Conservation (phyloP, 2,113 vertebrate genomes). For the Chamaea fasciata region DNA sequence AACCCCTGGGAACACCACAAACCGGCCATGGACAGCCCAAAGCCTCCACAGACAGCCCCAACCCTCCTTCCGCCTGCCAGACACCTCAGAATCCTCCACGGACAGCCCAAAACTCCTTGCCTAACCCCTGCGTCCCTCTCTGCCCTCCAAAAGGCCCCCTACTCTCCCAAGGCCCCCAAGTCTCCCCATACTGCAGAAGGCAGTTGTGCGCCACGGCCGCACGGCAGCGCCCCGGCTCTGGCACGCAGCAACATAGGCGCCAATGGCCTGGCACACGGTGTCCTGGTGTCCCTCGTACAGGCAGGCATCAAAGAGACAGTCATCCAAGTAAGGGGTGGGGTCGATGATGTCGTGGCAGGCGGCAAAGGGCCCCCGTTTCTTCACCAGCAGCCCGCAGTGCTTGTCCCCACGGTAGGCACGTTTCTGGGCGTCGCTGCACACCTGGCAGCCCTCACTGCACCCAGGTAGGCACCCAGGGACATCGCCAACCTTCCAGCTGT, state of each 20-base stretch:
- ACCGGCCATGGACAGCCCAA: too few relatives aligned
- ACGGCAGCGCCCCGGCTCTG: conserved; percentile 37
- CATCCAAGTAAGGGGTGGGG: conserved; percentile 12
- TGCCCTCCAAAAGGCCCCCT: too few relatives aligned
- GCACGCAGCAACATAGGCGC: not conserved
- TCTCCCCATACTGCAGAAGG: too few relatives aligned
- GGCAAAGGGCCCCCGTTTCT: conserved; percentile 21
- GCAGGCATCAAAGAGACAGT: conserved; percentile 64
- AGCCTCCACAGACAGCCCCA: too few relatives aligned
- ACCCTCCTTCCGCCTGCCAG: too few relatives aligned
- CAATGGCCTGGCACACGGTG: conserved; percentile 62
- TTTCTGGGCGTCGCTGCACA: not conserved
- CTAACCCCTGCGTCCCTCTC: too few relatives aligned
- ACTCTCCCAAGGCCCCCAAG: too few relatives aligned
- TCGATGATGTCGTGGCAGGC: conserved; percentile 16
- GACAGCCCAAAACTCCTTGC: too few relatives aligned
- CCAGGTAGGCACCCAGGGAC: too few relatives aligned
- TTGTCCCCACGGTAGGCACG: not conserved
- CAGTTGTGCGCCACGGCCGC: conserved; percentile 66
- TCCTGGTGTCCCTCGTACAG: not conserved
- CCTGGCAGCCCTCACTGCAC: conserved; percentile 40
- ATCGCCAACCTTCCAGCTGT: too few relatives aligned
- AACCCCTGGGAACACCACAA: too few relatives aligned
- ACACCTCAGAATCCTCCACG: too few relatives aligned
- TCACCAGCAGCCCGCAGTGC: conserved; percentile 62